These are phyloP conservation scores for Cavia porcellus DNA, from an alignment of 2,113 vertebrate species.

Conservation along the genomic window DNA sequence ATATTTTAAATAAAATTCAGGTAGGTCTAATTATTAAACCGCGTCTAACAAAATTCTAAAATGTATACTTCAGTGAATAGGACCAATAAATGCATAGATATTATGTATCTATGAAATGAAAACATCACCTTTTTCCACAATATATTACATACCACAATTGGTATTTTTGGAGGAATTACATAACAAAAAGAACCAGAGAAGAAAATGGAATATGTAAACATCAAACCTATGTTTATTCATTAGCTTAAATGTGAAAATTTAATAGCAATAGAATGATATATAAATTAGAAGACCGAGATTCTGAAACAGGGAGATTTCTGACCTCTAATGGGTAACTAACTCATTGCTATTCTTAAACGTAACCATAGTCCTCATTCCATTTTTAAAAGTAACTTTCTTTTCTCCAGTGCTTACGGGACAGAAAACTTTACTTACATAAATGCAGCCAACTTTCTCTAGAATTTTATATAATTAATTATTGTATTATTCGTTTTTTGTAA, in stretches of 20 bases:
- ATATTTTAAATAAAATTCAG: conserved; percentile 48
- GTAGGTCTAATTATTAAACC: conserved; percentile 52
- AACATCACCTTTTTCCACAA: conserved; percentile 23
- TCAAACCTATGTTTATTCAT: neutral
- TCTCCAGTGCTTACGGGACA: neutral
- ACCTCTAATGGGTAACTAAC: neutral
- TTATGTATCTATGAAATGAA: conserved; percentile 28
- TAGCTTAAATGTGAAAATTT: neutral
- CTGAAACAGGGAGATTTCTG: neutral
- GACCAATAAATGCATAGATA: neutral
- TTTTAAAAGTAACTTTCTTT: too few species aligned
- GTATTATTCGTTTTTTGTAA: neutral
- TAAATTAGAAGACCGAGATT: conserved; percentile 49
- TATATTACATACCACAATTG: conserved; percentile 42
- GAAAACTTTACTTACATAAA: neutral
- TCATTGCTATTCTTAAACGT: neutral
- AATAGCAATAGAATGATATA: neutral
- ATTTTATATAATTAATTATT: neutral
- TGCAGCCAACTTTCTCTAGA: neutral
- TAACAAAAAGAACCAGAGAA: conserved; percentile 40
- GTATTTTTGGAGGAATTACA: conserved; percentile 54
- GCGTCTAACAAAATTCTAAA: conserved; percentile 54
- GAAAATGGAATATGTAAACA: conserved; percentile 47
- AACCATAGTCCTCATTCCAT: neutral
- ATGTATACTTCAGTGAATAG: conserved; percentile 26